phyloP scores from a whole-genome alignment of 2,888 invertebrate species.

The Caenorhabditis virilis region DNA sequence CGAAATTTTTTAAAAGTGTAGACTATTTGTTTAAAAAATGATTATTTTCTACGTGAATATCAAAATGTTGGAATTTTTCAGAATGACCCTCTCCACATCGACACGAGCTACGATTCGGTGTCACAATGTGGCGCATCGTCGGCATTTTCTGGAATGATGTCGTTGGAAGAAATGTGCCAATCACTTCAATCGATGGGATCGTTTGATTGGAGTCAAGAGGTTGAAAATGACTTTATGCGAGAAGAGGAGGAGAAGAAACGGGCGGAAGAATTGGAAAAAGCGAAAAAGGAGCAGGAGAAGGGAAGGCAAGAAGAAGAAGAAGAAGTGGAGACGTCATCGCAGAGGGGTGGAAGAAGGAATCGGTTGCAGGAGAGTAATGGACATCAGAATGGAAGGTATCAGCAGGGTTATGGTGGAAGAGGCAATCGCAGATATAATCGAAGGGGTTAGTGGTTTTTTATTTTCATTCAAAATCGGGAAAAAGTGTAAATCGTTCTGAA shows the following conservation, averaged over 20 bases:
- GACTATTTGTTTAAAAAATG: too few species aligned
- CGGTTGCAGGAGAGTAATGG: conserved; percentile 3
- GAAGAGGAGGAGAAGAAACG: conserved; percentile 11
- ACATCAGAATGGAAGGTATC: background rate
- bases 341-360: background rate
- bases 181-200: conserved; percentile 44
- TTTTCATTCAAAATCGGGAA: too few species aligned
- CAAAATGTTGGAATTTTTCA: too few species aligned
- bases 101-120: conserved; percentile 23
- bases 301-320: background rate
- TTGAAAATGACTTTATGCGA: conserved; percentile 24
- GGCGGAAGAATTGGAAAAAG: background rate
- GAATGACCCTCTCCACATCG: conserved; percentile 18
- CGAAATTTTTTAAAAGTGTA: too few species aligned
- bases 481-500: too few species aligned
- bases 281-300: background rate
- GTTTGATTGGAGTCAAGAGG: conserved; percentile 48
- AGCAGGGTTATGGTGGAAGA: too few species aligned
- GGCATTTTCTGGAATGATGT: conserved; percentile 25
- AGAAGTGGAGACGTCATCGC: background rate
- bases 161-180: conserved; percentile 40
- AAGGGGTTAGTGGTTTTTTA: too few species aligned
- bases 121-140: conserved; percentile 26
- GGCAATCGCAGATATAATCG: conserved; percentile 12
- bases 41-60: too few species aligned